phyloP scores from a whole-genome alignment of 2,888 invertebrate species.

The Archips xylosteana region DNA sequence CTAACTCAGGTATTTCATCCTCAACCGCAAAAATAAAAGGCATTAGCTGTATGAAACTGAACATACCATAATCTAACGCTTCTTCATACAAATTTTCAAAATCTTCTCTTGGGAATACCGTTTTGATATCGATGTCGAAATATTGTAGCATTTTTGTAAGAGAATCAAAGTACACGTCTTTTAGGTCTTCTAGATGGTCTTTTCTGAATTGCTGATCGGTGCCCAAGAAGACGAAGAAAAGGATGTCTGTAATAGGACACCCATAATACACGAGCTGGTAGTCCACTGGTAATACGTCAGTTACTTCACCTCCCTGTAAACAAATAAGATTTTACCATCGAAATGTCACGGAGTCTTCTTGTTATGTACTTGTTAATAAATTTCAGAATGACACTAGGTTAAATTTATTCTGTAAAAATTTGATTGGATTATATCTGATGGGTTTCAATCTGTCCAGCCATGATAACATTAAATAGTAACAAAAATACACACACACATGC shows the following conservation, averaged over 20 bases:
- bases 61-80: constrained; percentile 60
- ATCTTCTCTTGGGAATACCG: constrained; percentile 53
- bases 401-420: too few species aligned
- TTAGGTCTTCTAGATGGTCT: constrained; percentile 54
- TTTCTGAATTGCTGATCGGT: constrained; percentile 60
- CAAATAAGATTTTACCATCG: background rate
- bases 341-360: background rate
- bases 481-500: too few species aligned
- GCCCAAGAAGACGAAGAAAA: constrained; percentile 57
- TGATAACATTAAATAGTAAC: too few species aligned
- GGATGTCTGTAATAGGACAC: constrained; percentile 57
- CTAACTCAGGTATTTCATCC: constrained; percentile 54
- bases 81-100: constrained; percentile 58
- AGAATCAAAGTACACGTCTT: constrained; percentile 56
- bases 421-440: too few species aligned
- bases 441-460: too few species aligned
- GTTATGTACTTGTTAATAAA: too few species aligned
- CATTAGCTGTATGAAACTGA: constrained; percentile 48
- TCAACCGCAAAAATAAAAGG: constrained; percentile 58
- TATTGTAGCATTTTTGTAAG: constrained; percentile 54
- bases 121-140: constrained; percentile 55
- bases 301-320: constrained; percentile 41
- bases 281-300: constrained; percentile 58
- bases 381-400: too few species aligned
- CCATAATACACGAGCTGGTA: constrained; percentile 60